These are phyloP conservation scores for Phortica variegata DNA, from an alignment of 1,140 invertebrate genomes.

Conservation along the genomic window DNA sequence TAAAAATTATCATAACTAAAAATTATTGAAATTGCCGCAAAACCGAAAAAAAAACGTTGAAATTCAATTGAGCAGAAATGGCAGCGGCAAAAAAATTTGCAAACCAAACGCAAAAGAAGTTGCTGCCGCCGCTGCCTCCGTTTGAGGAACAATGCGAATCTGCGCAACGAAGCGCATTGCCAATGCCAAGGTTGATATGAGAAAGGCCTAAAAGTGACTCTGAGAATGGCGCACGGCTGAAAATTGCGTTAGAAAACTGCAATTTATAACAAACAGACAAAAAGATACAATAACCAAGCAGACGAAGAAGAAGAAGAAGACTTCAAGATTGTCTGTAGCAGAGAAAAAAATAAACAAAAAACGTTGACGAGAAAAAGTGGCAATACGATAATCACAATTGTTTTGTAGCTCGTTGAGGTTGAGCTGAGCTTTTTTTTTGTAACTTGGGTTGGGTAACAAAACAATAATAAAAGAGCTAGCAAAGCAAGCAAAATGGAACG, in stretches of 20 bases:
- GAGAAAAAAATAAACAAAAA: too few relatives aligned
- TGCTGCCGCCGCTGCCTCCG: constrained; percentile 2
- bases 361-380: constrained; percentile 2
- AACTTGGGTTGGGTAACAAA: constrained; percentile 29
- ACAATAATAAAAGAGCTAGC: constrained; percentile 27
- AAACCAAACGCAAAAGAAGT: constrained; percentile 40
- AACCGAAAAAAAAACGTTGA: constrained; percentile 17
- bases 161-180: constrained; percentile 20
- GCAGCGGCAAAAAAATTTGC: constrained; percentile 32
- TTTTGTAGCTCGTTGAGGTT: constrained; percentile 36
- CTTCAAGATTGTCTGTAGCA: too few relatives aligned
- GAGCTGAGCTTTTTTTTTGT: constrained; percentile 20
- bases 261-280: constrained; percentile 40
- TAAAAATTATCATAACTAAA: constrained; percentile 48
- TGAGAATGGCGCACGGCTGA: constrained; percentile 45
- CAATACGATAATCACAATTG: constrained; percentile 50
- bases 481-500: constrained; percentile 53
- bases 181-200: constrained; percentile 37
- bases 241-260: constrained; percentile 55
- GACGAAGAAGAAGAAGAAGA: not conserved
- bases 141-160: constrained; percentile 3
- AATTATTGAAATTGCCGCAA: constrained; percentile 30
- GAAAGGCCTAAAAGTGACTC: too few relatives aligned
- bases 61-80: constrained; percentile 42
- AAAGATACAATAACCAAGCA: constrained; percentile 7